Conservation (phyloP, 1,140 invertebrate species). For the Potamilus streckersoni region DNA sequence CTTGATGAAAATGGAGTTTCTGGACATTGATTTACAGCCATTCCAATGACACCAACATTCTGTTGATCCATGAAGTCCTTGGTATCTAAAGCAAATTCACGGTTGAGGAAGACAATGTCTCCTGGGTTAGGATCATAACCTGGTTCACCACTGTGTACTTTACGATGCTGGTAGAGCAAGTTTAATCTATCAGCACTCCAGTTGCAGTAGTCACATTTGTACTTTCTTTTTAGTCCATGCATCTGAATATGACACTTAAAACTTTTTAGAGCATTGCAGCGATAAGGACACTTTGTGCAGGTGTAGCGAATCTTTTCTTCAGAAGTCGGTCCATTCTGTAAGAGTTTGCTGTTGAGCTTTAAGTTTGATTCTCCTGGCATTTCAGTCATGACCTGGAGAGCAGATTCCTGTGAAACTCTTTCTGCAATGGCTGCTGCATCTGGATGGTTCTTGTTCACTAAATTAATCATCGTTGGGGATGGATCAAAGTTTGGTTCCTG, state of each 20-base stretch:
- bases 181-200: slow-evolving; percentile 60
- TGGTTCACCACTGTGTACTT: slow-evolving; percentile 49
- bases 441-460: slow-evolving; percentile 31
- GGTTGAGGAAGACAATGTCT: slow-evolving; percentile 55
- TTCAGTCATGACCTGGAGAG: slow-evolving; percentile 16
- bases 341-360: not conserved
- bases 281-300: slow-evolving; percentile 57
- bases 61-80: slow-evolving; percentile 37
- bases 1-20: slow-evolving; percentile 2
- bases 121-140: slow-evolving; percentile 45
- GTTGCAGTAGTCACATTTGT: slow-evolving; percentile 62
- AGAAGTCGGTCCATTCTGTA: not conserved
- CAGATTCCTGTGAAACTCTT: slow-evolving; percentile 22
- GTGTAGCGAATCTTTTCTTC: slow-evolving; percentile 41
- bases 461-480: slow-evolving; percentile 27
- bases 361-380: slow-evolving; percentile 2
- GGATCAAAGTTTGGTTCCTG: slow-evolving; percentile 40
- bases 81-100: slow-evolving; percentile 52
- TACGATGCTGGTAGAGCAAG: slow-evolving; percentile 57
- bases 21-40: not conserved
- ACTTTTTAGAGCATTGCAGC: slow-evolving; percentile 47
- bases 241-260: slow-evolving; percentile 54
- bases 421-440: slow-evolving; percentile 10
- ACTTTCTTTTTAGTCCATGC: slow-evolving; percentile 55
- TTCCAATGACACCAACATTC: not conserved